Evolutionary conservation across 2,797 vertebrate genomes (phyloP), one percentile per base, ranked within the genome.

Genomic region (Spinibarbus caldwelli): DNA sequence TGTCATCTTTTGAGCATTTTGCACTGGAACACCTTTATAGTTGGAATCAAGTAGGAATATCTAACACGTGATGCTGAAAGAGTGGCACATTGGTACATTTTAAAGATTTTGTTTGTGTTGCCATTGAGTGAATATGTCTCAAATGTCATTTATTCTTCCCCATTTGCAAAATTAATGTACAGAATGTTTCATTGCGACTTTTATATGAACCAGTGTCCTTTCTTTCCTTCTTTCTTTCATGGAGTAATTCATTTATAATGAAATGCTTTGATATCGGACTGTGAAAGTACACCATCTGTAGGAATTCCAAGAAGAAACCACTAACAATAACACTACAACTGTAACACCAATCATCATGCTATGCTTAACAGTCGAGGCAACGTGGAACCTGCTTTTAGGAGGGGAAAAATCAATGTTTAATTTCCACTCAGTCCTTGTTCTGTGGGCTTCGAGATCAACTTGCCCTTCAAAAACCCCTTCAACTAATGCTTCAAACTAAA

Each of bases 351-450:
- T 54, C 82, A 68, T 68, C n/a, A 31, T 31, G 79, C 57, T 87
- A 54, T 31, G 85, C 75, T 87, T 77, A 68, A 75, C 86, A 80
- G 81, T 26, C 54, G n/a, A 80, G 68, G 34, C 57, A 83, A 67
- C 54, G 73, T 71, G 31, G 29, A 78, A 80, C 47, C 68, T 8
- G 10, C 68, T 75, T 73, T 87, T 62, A 62, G 29, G 36, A 84
- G 62, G n/a, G 45, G 14, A 54, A 84, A 87, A 84, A 87, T 87
- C 86, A 82, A 82, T 87, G 78, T 87, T 87, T 85, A 80, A 87
- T 87, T 87, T 87, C 41, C 64, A 82, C 83, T 81, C 52, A 43
- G 52, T 49, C 47, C 64, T 71, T 87, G 86, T 85, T 81, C 49
- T 70, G 47, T 67, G 82, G 23, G 54, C 41, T 84, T 87, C 45